phyloP scores from a whole-genome alignment of 1,140 invertebrate species.

The Heliconius himera region DNA sequence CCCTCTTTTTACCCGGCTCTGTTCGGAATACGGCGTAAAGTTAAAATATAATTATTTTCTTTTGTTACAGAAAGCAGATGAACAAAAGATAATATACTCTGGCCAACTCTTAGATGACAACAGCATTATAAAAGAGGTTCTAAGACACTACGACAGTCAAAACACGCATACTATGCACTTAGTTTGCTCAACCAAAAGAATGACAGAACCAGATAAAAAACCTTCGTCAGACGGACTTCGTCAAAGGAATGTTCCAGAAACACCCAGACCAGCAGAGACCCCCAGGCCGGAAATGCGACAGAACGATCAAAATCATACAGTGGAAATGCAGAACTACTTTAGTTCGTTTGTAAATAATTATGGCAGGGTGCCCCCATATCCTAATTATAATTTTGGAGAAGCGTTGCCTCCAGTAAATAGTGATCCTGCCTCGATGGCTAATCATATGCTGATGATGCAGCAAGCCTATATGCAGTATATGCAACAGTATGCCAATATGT shows the following conservation, averaged over 20 bases:
- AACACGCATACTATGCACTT: conserved; percentile 91
- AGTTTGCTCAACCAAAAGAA: conserved; percentile 85
- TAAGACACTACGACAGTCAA: conserved; percentile 88
- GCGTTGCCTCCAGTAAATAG: conserved; percentile 62
- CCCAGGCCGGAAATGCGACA: conserved; percentile 66
- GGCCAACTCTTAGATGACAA: conserved; percentile 92
- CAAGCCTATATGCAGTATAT: conserved; percentile 93
- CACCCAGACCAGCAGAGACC: conserved; percentile 34
- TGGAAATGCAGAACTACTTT: conserved; percentile 75
- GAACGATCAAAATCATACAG: conserved; percentile 74
- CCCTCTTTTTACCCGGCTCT: too few species aligned
- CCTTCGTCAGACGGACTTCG: conserved; percentile 56
- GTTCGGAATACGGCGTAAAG: neutral
- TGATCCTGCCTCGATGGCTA: conserved; percentile 77
- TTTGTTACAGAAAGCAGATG: conserved; percentile 85
- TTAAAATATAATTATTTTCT: neutral
- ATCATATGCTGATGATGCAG: conserved; percentile 86
- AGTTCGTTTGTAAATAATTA: conserved; percentile 71
- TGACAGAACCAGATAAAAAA: conserved; percentile 33
- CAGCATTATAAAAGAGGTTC: conserved; percentile 89
- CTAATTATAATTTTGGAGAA: conserved; percentile 65
- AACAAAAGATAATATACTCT: conserved; percentile 95
- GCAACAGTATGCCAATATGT: conserved; percentile 91
- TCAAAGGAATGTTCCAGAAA: conserved; percentile 60
- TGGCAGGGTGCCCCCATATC: conserved; percentile 70